phyloP scores from a whole-genome alignment of 2,888 invertebrate species.

The Polia nebulosa region DNA sequence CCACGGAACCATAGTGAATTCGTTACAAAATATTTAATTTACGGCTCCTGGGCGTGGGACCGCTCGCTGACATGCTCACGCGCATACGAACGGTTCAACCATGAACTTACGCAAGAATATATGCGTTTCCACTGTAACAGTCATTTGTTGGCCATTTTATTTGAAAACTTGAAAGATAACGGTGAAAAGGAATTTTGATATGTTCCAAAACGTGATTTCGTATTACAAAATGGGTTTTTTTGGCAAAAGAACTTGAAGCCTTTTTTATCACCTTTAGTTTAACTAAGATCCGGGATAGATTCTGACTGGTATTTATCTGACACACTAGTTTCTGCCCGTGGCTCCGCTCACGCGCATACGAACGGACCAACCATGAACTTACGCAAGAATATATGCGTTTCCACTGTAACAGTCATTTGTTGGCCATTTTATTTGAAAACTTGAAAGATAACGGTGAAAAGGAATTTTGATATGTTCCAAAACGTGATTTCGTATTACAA shows the following conservation, averaged over 20 bases:
- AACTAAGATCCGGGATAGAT: not conserved
- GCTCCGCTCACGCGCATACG: slow-evolving; percentile 44
- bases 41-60: slow-evolving; percentile 61
- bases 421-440: slow-evolving; percentile 35
- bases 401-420: slow-evolving; percentile 36
- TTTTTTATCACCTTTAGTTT: not conserved
- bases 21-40: slow-evolving; percentile 70
- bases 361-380: slow-evolving; percentile 57
- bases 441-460: slow-evolving; percentile 7
- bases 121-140: slow-evolving; percentile 47
- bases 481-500: not conserved
- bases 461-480: not conserved
- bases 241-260: not conserved
- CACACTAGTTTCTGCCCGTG: too few species aligned
- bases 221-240: not conserved
- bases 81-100: slow-evolving; percentile 53
- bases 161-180: slow-evolving; percentile 22
- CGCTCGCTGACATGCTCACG: slow-evolving; percentile 30
- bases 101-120: slow-evolving; percentile 59
- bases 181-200: not conserved
- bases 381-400: slow-evolving; percentile 56
- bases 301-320: not conserved
- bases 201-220: not conserved
- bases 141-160: slow-evolving; percentile 33
- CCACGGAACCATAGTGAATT: slow-evolving; percentile 47